Conservation (phyloP, 1,140 invertebrate genomes). For the Helicoverpa zea region DNA sequence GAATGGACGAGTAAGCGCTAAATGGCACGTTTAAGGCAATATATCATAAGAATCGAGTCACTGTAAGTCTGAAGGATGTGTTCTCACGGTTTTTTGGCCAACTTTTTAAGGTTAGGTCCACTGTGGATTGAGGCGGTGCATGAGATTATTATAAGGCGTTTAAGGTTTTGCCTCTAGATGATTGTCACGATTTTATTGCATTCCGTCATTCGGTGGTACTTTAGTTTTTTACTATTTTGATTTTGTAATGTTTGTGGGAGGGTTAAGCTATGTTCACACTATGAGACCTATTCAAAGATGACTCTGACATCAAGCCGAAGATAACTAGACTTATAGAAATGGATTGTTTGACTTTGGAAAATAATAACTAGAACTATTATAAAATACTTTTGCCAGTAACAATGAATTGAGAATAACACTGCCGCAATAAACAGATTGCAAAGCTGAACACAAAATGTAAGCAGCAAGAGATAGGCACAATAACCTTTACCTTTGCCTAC, state of each 20-base stretch:
- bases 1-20: slow-evolving; percentile 83
- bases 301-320: neutral
- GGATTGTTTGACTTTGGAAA: no score
- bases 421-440: neutral
- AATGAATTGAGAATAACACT: neutral
- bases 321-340: neutral
- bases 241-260: neutral
- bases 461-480: neutral
- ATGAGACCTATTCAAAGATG: neutral
- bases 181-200: slow-evolving; percentile 74
- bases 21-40: slow-evolving; percentile 85
- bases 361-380: no score
- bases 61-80: slow-evolving; percentile 70
- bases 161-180: slow-evolving; percentile 76
- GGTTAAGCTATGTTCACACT: neutral
- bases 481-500: slow-evolving; percentile 32
- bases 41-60: slow-evolving; percentile 83
- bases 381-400: no score
- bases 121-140: slow-evolving; percentile 62
- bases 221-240: slow-evolving; percentile 43
- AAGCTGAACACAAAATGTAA: neutral
- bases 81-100: slow-evolving; percentile 79
- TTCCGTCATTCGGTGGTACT: slow-evolving; percentile 61
- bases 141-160: slow-evolving; percentile 76
- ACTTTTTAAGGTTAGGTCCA: slow-evolving; percentile 53